These are phyloP conservation scores for Epizoanthus scotinus DNA, from an alignment of 92 coral and sea anemone genomes.

Conservation along the genomic window DNA sequence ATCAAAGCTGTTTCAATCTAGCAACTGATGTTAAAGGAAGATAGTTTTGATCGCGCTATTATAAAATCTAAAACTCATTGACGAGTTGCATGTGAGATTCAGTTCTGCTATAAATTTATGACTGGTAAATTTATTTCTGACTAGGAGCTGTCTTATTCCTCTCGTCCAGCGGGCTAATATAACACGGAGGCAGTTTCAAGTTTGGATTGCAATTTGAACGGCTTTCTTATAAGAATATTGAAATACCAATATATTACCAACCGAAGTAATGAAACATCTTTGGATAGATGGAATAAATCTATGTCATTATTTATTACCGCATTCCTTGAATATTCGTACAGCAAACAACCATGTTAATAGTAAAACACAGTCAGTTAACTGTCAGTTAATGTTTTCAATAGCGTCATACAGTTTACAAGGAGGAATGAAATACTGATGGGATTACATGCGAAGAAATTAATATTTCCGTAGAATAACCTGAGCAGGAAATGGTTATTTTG, in stretches of 20 bases:
- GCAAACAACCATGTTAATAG: constrained; percentile 25
- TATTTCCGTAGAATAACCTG: constrained; percentile 27
- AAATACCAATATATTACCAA: neutral
- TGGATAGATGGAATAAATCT: neutral
- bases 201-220: constrained; percentile 4
- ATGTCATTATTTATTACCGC: neutral
- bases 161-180: too few relatives aligned
- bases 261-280: too few relatives aligned
- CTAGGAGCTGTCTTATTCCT: too few relatives aligned
- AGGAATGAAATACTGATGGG: neutral
- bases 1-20: too few relatives aligned
- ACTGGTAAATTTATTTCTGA: too few relatives aligned
- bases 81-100: too few relatives aligned
- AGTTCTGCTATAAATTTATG: too few relatives aligned
- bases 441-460: constrained; percentile 10
- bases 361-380: neutral
- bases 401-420: neutral
- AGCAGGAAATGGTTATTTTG: constrained; percentile 25
- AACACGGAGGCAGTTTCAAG: too few relatives aligned
- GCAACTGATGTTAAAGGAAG: too few relatives aligned
- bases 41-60: too few relatives aligned
- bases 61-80: too few relatives aligned
- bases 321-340: constrained; percentile 20
- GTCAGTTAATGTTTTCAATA: neutral
- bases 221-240: neutral